Evolutionary conservation across 2,113 vertebrate genomes (phyloP), one percentile per base, ranked within the genome.

Genomic region (Tautogolabrus adspersus): DNA sequence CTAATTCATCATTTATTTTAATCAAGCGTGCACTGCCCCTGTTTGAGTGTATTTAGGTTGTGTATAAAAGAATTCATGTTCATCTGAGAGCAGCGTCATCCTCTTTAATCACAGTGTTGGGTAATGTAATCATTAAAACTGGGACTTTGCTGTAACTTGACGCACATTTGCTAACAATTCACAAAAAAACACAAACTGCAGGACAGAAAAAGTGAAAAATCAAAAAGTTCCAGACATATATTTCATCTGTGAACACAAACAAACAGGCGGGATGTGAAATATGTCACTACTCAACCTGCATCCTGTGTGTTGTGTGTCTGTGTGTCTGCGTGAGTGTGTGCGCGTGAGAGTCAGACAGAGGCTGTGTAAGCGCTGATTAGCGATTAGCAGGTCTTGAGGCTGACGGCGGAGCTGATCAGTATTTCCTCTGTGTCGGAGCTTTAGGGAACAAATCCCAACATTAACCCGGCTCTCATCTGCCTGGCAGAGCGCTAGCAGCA

Each of bases 401-500:
- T 88, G 89, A 81, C 87, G 66, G 85, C 72, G n/a, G 79, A 85
- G 83, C 88, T 92, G 90, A 93, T 92, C 91, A 91, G 90, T 92
- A 89, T 90, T 91, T 91, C 85, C 85, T 91, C 79, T 89, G 86
- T 91, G 92, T 90, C 42, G 69, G 90, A 93, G 92, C 92, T 93
- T 93, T 93, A 93, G 90, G 89, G 91, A 93, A 93, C 92, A 93
- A 93, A 93, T 93, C 92, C 92, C 89, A 77, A 93, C 92, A 93
- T 93, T 93, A 93, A 91, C 91, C 91, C 86, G 71, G 91, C 90
- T 93, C 92, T 93, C 90, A 92, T 93, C 90, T 92, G 91, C 87
- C 90, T 92, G 90, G 82, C 89, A 78, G 85, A 90, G 90, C 55
- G 91, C 90, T 90, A 83, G 88, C 86, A 91, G 92, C 89, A 89